Evolutionary conservation across 2,113 vertebrate species (phyloP).

Genomic region (Myrmecophaga tridactyla): DNA sequence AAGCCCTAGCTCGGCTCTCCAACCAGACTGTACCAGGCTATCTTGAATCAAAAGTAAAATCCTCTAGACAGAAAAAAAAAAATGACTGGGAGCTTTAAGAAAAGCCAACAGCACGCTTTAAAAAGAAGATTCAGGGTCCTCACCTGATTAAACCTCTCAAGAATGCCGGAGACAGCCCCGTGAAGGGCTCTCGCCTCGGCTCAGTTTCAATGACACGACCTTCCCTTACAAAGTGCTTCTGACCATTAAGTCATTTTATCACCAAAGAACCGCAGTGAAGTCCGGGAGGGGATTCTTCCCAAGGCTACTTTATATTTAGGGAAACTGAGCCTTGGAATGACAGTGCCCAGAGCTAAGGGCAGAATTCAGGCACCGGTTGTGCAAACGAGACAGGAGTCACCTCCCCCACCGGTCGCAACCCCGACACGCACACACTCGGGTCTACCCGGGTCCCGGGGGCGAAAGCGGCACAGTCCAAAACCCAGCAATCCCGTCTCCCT

Average conservation of each 20-base stretch:
- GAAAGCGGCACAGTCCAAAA: background rate
- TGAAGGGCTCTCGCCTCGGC: background rate
- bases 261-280: background rate
- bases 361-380: background rate
- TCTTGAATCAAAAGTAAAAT: background rate
- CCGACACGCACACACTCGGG: too few species aligned
- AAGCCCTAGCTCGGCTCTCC: background rate
- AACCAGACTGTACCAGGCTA: background rate
- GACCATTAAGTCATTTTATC: background rate
- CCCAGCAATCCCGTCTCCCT: too few species aligned
- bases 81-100: background rate
- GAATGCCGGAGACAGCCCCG: fast-evolving
- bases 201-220: fast-evolving
- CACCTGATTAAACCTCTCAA: background rate
- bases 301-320: background rate
- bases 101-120: background rate
- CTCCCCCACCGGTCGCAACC: too few species aligned
- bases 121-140: background rate
- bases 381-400: too few species aligned
- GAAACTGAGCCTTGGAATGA: background rate
- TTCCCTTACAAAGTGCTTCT: background rate
- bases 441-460: background rate
- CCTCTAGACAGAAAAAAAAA: background rate
- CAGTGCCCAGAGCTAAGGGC: fast-evolving
- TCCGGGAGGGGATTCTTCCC: background rate